phyloP scores from a whole-genome alignment of 2,113 vertebrate genomes.

The Motacilla alba region DNA sequence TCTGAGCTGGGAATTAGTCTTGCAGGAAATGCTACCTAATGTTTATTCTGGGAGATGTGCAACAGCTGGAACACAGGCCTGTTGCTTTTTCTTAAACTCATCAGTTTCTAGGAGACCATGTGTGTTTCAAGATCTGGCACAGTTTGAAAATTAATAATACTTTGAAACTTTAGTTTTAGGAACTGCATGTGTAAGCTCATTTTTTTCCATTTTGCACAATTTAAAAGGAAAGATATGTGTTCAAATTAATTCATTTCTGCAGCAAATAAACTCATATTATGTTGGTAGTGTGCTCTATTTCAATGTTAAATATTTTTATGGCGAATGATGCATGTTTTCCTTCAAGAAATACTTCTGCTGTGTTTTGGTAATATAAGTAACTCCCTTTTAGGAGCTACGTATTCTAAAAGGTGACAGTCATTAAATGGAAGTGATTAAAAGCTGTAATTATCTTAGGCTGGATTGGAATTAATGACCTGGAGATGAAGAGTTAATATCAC shows the following conservation, averaged over 20 bases:
- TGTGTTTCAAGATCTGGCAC: background rate
- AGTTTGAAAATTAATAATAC: background rate
- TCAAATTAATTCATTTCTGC: background rate
- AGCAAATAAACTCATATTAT: background rate
- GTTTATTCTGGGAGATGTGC: slow-evolving; percentile 2
- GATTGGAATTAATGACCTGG: background rate
- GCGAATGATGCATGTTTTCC: background rate
- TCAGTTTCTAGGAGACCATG: background rate
- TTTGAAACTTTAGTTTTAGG: background rate
- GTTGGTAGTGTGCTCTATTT: background rate
- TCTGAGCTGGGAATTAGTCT: slow-evolving; percentile 1
- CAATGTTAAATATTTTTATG: background rate
- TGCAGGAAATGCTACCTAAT: slow-evolving; percentile 26
- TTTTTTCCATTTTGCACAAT: background rate
- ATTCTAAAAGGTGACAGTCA: background rate
- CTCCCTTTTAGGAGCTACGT: background rate
- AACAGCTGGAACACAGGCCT: background rate
- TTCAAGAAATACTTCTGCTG: background rate
- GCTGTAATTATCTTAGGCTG: background rate
- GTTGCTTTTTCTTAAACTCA: background rate
- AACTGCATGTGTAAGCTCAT: background rate
- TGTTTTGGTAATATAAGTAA: background rate
- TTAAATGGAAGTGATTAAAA: background rate
- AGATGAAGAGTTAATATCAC: background rate
- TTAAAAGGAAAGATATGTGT: background rate